Evolutionary conservation across 2,797 vertebrate species (phyloP).

Genomic region (Macroramphosus scolopax): DNA sequence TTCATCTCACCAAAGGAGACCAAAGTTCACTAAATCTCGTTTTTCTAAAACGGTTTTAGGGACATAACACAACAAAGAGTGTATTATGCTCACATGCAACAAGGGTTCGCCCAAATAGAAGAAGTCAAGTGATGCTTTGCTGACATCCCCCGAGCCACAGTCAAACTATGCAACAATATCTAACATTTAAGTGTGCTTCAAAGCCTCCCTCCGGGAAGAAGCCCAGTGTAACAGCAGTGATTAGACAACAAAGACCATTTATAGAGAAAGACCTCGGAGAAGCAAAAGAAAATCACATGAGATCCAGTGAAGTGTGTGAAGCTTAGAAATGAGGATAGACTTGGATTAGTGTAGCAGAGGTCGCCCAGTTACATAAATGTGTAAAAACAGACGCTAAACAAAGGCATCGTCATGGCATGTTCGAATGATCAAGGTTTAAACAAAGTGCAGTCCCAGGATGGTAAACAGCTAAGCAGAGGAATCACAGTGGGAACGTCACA

Average conservation of each 20-base stretch:
- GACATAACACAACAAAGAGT: neutral
- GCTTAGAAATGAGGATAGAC: too few species aligned
- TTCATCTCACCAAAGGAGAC: too few species aligned
- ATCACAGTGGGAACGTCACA: constrained; percentile 15
- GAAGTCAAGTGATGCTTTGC: constrained; percentile 61
- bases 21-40: too few species aligned
- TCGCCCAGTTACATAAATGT: too few species aligned
- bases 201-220: constrained; percentile 26
- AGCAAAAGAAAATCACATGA: constrained; percentile 40
- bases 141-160: constrained; percentile 32
- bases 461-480: neutral
- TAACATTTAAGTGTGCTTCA: constrained; percentile 15
- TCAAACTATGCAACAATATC: constrained; percentile 26
- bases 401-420: too few species aligned
- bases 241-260: constrained; percentile 41
- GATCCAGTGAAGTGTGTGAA: constrained; percentile 20
- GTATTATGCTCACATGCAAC: constrained; percentile 4
- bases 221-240: constrained; percentile 32
- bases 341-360: neutral
- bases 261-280: constrained; percentile 12
- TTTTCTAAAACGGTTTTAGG: too few species aligned
- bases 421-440: neutral
- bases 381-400: too few species aligned
- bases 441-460: neutral
- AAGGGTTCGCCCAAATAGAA: constrained; percentile 2